phyloP scores from a whole-genome alignment of 2,888 invertebrate genomes.

The Drosophila rubida region DNA sequence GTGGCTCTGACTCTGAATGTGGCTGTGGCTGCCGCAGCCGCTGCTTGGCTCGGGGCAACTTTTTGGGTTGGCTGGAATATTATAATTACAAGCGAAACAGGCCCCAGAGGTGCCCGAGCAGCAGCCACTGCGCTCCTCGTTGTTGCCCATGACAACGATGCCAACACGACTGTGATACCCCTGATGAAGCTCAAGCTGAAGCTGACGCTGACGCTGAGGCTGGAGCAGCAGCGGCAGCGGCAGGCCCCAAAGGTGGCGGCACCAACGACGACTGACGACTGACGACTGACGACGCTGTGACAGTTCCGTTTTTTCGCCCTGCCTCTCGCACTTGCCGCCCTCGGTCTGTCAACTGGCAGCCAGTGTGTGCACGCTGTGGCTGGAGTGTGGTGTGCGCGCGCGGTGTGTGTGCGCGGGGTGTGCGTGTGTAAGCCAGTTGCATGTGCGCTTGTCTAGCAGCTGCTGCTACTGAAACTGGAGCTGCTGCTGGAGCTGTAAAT shows the following conservation, averaged over 20 bases:
- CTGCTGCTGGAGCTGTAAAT: conserved; percentile 41
- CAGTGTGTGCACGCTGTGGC: neutral
- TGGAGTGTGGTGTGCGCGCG: neutral
- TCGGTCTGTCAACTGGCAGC: conserved; percentile 28
- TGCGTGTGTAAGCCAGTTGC: conserved; percentile 70
- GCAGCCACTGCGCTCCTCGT: conserved; percentile 37
- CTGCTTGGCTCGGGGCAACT: conserved; percentile 55
- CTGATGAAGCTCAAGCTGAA: conserved; percentile 60
- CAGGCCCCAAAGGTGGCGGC: conserved; percentile 64
- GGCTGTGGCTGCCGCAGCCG: conserved; percentile 42
- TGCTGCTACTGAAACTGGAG: conserved; percentile 25
- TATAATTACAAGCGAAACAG: conserved; percentile 81
- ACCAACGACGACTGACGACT: conserved; percentile 47
- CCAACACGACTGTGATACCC: conserved; percentile 59
- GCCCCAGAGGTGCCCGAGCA: conserved; percentile 67
- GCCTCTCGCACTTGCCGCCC: conserved; percentile 7
- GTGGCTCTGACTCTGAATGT: no score
- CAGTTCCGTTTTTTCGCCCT: conserved; percentile 62
- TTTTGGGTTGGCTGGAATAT: conserved; percentile 81
- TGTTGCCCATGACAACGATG: conserved; percentile 60
- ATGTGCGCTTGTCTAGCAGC: conserved; percentile 52
- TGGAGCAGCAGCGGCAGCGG: neutral
- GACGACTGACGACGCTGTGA: conserved; percentile 63
- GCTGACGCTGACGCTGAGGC: conserved; percentile 10
- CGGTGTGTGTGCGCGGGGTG: conserved; percentile 21